A percentile compares a stretch with the other conserved stretches of the same genome.
Conservation (phyloP, 92 coral and sea anemone species). For the Pocillopora grandis region DNA sequence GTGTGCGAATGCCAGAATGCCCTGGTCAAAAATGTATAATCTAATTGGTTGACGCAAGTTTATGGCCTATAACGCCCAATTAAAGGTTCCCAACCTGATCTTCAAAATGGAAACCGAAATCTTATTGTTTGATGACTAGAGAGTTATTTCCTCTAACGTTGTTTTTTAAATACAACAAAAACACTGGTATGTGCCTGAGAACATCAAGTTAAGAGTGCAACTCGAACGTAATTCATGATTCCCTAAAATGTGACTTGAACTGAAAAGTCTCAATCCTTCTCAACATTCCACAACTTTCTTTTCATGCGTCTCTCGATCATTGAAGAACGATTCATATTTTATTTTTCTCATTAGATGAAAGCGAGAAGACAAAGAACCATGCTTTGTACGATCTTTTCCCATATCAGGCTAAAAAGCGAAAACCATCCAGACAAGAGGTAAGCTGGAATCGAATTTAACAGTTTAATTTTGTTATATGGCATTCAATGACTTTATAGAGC, state of each 20-base stretch:
- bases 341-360: slow-evolving; percentile 16
- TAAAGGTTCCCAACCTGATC: too few relatives aligned
- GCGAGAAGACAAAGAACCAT: slow-evolving; percentile 19
- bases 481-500: too few relatives aligned
- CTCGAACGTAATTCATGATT: neutral
- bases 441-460: neutral
- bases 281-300: neutral
- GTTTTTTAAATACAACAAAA: too few relatives aligned
- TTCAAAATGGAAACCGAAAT: too few relatives aligned
- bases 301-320: neutral
- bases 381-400: slow-evolving; percentile 22
- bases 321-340: neutral
- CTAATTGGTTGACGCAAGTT: too few relatives aligned
- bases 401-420: slow-evolving; percentile 23
- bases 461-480: too few relatives aligned
- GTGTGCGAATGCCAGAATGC: too few relatives aligned
- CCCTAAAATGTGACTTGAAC: neutral
- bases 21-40: too few relatives aligned
- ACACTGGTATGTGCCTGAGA: neutral
- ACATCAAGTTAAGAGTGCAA: neutral
- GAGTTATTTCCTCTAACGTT: too few relatives aligned
- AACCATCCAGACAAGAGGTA: slow-evolving; percentile 30
- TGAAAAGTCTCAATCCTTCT: neutral
- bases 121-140: too few relatives aligned
- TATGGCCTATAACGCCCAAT: too few relatives aligned